phyloP scores from a whole-genome alignment of 2,113 vertebrate species.

The Calidris pugnax region DNA sequence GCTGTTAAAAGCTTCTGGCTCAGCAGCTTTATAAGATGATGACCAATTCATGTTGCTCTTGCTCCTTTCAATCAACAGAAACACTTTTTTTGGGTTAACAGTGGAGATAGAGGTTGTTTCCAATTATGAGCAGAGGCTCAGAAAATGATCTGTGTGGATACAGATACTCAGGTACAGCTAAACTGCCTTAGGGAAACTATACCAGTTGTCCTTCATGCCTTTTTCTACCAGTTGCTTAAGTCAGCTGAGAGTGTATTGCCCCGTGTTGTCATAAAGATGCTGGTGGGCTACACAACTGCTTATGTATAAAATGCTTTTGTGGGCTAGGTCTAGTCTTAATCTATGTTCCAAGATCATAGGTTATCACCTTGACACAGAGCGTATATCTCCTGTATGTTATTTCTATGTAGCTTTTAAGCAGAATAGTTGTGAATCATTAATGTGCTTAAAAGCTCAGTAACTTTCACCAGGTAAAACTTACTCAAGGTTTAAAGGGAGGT shows the following conservation, averaged over 20 bases:
- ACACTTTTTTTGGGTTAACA: not conserved
- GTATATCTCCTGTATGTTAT: not conserved
- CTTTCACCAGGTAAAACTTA: not conserved
- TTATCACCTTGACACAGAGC: not conserved
- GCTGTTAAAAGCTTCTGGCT: not conserved
- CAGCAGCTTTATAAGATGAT: not conserved
- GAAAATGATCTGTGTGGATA: not conserved
- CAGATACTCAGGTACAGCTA: not conserved
- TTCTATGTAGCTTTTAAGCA: not conserved
- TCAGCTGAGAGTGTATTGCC: not conserved
- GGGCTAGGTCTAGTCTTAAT: not conserved
- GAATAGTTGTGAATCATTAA: not conserved
- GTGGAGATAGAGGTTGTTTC: not conserved
- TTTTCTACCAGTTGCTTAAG: not conserved
- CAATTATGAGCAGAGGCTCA: not conserved
- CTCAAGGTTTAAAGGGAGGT: not conserved
- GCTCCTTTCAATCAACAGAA: not conserved
- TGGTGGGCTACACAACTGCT: not conserved
- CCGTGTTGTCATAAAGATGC: not conserved
- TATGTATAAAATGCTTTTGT: not conserved
- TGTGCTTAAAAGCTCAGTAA: not conserved
- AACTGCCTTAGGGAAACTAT: not conserved
- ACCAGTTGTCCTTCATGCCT: not conserved
- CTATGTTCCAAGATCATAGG: not conserved
- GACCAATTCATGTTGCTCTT: not conserved